Evolutionary conservation across 2,113 vertebrate genomes (phyloP).

Genomic region (Bos indicus): DNA sequence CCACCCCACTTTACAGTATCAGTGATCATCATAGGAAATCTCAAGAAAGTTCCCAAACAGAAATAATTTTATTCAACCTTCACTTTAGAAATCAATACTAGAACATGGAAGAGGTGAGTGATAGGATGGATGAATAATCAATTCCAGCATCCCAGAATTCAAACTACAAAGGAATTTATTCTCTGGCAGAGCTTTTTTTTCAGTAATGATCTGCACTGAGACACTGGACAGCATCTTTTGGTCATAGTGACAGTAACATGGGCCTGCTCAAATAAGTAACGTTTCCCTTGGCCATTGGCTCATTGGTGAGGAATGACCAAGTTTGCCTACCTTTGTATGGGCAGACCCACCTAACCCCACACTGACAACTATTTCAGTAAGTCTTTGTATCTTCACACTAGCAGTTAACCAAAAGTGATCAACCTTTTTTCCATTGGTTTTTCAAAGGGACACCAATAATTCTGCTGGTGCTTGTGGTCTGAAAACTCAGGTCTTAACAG

Average conservation of each 20-base stretch:
- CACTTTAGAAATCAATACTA: slow-evolving; percentile 21
- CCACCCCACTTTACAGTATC: neutral
- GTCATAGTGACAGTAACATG: neutral
- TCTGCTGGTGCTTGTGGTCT: neutral
- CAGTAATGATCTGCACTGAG: neutral
- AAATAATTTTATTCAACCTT: neutral
- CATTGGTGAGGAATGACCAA: neutral
- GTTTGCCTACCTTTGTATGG: neutral
- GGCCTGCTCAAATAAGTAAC: neutral
- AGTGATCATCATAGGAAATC: neutral
- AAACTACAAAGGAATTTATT: neutral
- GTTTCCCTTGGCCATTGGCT: neutral
- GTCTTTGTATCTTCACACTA: neutral
- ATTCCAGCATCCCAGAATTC: neutral
- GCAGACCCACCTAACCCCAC: neutral
- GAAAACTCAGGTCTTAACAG: neutral
- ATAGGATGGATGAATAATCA: neutral
- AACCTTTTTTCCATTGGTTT: neutral
- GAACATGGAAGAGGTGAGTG: neutral
- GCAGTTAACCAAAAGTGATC: neutral
- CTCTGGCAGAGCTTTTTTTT: neutral
- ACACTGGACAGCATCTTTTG: neutral
- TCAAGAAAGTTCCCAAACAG: neutral
- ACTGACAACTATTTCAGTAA: neutral
- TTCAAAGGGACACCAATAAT: neutral